Percentiles rank a stretch among this genome's conserved stretches.
Evolutionary conservation across 2,113 vertebrate genomes (phyloP).

Genomic region (human (Homo sapiens)): DNA sequence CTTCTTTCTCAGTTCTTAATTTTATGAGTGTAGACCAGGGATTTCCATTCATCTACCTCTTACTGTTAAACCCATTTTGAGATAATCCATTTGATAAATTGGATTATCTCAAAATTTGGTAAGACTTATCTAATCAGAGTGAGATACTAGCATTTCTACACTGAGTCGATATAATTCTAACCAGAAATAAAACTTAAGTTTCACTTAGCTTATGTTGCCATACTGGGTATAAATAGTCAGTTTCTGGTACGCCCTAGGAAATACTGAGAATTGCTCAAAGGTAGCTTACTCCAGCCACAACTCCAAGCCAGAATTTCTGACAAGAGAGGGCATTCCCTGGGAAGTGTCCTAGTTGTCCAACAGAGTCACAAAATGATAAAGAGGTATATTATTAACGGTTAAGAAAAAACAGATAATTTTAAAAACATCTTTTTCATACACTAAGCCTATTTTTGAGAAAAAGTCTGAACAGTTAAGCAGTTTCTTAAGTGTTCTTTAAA

Average conservation of each 20-base stretch:
- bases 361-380: neutral
- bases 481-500: constrained; percentile 25
- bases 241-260: neutral
- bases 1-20: constrained; percentile 34
- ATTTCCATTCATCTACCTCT: neutral
- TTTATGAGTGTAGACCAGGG: neutral
- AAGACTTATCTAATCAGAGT: neutral
- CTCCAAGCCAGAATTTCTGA: neutral
- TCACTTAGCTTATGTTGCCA: neutral
- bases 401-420: neutral
- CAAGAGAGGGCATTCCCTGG: neutral
- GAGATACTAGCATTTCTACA: constrained; percentile 16
- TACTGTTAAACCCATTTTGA: neutral
- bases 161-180: neutral
- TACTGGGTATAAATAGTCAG: neutral
- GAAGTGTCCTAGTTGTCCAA: neutral
- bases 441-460: neutral
- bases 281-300: neutral
- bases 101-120: constrained; percentile 38
- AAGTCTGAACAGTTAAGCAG: neutral
- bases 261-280: neutral
- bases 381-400: neutral
- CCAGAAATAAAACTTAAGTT: neutral
- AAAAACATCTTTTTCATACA: neutral
- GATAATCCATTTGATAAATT: constrained; percentile 44